These are phyloP conservation scores for Nothoprocta pentlandii DNA, from an alignment of 2,113 vertebrate genomes.

Conservation along the genomic window DNA sequence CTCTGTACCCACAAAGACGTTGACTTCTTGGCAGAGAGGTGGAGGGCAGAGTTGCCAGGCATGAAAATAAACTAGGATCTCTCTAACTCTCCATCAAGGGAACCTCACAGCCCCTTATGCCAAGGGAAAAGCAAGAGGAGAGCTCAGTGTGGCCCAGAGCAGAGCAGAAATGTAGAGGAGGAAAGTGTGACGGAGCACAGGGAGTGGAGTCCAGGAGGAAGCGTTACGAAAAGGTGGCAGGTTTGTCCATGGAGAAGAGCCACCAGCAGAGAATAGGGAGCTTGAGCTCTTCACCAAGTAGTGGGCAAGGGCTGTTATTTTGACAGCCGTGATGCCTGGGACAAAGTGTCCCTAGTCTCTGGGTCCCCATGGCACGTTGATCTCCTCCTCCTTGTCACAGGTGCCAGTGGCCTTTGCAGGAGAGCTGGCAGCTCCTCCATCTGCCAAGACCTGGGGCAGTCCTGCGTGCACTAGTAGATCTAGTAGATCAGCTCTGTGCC, in stretches of 20 bases:
- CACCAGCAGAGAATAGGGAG: neutral
- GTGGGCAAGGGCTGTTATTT: neutral
- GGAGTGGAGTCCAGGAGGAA: neutral
- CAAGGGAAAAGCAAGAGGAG: neutral
- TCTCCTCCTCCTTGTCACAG: neutral
- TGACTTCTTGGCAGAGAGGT: neutral
- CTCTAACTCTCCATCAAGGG: neutral
- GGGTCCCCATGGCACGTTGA: neutral
- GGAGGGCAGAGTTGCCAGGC: neutral
- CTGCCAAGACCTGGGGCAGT: neutral
- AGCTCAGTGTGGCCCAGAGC: neutral
- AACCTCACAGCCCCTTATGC: neutral
- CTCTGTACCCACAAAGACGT: neutral
- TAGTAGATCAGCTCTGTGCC: constrained; percentile 24
- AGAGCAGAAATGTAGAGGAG: neutral
- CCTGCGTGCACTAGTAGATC: neutral
- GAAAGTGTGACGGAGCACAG: neutral
- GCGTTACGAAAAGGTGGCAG: neutral
- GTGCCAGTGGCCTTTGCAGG: neutral
- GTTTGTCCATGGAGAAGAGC: neutral
- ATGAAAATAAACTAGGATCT: neutral
- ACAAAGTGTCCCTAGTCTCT: neutral
- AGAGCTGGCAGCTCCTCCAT: neutral
- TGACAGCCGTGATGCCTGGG: neutral
- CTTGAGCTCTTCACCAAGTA: neutral